A percentile compares a stretch with the other conserved stretches of the same genome.
Conservation (phyloP, 2,113 vertebrate species). For the Corapipo altera region DNA sequence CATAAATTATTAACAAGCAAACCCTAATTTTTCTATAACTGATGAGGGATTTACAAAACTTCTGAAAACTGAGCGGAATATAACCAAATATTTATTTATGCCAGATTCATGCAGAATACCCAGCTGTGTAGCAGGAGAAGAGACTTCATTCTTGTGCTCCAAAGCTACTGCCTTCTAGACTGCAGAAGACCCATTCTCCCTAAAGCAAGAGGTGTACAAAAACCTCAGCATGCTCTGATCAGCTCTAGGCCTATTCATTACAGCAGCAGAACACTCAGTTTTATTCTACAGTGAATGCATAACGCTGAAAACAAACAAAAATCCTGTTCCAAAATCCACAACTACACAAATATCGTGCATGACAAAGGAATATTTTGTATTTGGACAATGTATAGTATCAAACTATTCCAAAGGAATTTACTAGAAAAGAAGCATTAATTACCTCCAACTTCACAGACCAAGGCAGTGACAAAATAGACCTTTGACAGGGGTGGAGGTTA, state of each 20-base stretch:
- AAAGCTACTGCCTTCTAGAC: background rate
- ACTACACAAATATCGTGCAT: background rate
- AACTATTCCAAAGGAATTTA: background rate
- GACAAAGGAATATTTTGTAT: background rate
- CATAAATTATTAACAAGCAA: background rate
- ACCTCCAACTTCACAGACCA: rapidly evolving
- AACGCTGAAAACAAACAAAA: background rate
- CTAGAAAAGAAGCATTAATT: background rate
- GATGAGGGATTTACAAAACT: slow-evolving; percentile 16
- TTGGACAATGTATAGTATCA: background rate
- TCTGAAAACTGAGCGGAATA: slow-evolving; percentile 1
- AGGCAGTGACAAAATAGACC: background rate
- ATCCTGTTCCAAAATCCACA: background rate
- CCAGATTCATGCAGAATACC: background rate
- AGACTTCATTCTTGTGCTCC: background rate
- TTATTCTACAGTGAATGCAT: rapidly evolving
- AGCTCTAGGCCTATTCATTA: background rate
- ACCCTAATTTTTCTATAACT: slow-evolving; percentile 27
- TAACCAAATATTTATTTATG: background rate
- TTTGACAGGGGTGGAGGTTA: rapidly evolving
- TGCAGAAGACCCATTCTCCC: background rate
- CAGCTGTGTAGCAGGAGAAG: background rate
- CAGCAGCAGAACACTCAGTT: background rate
- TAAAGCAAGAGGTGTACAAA: rapidly evolving
- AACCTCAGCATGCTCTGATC: background rate